Base-by-base conservation (phyloP, 1,140 invertebrate species). In the Drosophila pseudoobscura region DNA sequence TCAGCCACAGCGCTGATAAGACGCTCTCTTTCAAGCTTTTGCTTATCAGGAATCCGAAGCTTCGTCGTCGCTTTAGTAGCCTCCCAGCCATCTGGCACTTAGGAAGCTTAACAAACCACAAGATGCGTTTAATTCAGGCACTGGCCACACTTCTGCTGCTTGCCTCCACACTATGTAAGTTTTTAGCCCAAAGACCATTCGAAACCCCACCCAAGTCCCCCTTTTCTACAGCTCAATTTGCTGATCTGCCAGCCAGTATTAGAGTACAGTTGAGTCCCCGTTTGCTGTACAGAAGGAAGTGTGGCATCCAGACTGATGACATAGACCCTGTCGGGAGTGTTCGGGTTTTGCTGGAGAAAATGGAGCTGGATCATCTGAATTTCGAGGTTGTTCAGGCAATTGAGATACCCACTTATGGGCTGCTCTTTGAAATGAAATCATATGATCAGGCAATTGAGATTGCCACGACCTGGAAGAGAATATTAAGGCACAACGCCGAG, bases 391-490 rank as follows among this genome's bases (percentile, higher is more conserved):
- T 5, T 4, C 53, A 50, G 15, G 75, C 63, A 11, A 44, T 11
- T 11, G 2, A 52, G 3, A 22, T 63, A 17, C 6, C 29, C 8
- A 44, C 22, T 1, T 43, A 31, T 20, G 43, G 20, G 0, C 26
- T 77, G 13, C 59, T 77, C 41, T 64, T 77, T 15, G 59, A 77
- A 63, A 74, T 77, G 64, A 31, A 58, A 15, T 39, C 49, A 5
- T 24, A 59, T 51, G n/a, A 22, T 3, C 0, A 15, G 4, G 69
- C 70, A 1, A 9, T 24, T 1, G 39, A 62, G 15, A 41, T 76
- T 1, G 49, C 56, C 8, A 15, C 9, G 2, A 39, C 47, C 7
- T 76, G 69, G 69, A 47, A 45, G 0, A 55, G 6, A 5, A 52
- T 11, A 4, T 39, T 4, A n/a, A 41, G 13, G 7, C 7, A 5